Conservation (phyloP, 1,140 invertebrate species). For the Telenomus remus region DNA sequence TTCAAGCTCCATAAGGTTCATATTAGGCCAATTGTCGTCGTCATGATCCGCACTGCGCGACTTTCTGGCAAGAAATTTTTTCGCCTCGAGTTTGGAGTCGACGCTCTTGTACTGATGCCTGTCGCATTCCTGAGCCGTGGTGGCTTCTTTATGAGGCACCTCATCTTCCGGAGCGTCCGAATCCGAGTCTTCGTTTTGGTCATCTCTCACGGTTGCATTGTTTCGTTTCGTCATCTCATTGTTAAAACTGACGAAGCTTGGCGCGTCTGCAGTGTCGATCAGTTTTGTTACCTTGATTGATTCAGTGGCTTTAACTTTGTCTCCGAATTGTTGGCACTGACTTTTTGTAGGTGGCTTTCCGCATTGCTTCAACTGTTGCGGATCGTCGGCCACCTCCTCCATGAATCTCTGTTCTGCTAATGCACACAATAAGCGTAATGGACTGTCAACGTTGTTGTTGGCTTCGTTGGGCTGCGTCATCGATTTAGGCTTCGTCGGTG, state of each 20-base stretch:
- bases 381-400: constrained; percentile 80
- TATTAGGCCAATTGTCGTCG: constrained; percentile 77
- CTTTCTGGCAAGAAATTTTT: constrained; percentile 70
- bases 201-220: constrained; percentile 14
- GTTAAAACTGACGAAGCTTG: neutral
- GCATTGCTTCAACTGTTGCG: constrained; percentile 2
- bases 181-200: constrained; percentile 33
- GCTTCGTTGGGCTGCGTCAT: constrained; percentile 61
- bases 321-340: no score
- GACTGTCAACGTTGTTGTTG: constrained; percentile 78
- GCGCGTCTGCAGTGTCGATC: no score
- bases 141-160: constrained; percentile 38
- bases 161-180: constrained; percentile 60
- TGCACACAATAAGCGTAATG: constrained; percentile 87
- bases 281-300: no score
- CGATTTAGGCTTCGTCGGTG: constrained; percentile 53
- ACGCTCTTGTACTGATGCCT: constrained; percentile 71
- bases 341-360: constrained; percentile 3
- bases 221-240: constrained; percentile 18
- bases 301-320: no score
- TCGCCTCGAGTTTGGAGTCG: constrained; percentile 72
- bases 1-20: constrained; percentile 85
- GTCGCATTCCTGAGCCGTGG: constrained; percentile 47
- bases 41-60: constrained; percentile 57
- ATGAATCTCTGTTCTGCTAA: constrained; percentile 89